These are phyloP conservation scores for Amblyopsis rosae DNA, from an alignment of 2,113 vertebrate species.

Conservation along the genomic window DNA sequence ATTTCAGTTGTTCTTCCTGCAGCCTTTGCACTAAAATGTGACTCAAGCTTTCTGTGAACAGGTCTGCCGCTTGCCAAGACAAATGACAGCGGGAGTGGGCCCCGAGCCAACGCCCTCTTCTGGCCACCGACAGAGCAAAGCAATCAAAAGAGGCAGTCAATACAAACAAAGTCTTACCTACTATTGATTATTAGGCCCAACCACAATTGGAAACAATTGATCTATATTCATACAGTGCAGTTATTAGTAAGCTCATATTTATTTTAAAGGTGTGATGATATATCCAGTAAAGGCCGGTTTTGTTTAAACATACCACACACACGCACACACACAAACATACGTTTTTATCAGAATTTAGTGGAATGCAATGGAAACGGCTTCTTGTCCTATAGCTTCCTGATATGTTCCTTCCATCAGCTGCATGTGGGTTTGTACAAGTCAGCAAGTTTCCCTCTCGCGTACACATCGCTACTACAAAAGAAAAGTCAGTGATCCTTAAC, in stretches of 20 bases:
- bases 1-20: conserved; percentile 72
- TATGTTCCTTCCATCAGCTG: conserved; percentile 80
- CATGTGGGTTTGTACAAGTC: conserved; percentile 69
- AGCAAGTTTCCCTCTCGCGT: conserved; percentile 71
- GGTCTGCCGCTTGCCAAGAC: conserved; percentile 69
- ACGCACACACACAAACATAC: conserved; percentile 3
- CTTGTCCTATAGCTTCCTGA: conserved; percentile 69
- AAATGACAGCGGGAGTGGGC: conserved; percentile 74
- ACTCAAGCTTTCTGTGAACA: conserved; percentile 76
- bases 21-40: conserved; percentile 76
- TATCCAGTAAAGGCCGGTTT: conserved; percentile 18
- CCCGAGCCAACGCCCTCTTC: conserved; percentile 61
- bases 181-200: conserved; percentile 63
- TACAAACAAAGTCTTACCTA: conserved; percentile 71
- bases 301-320: not conserved
- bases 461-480: conserved; percentile 58
- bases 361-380: conserved; percentile 59
- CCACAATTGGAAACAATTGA: conserved; percentile 61
- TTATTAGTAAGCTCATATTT: conserved; percentile 54
- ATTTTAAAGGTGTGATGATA: conserved; percentile 17
- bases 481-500: conserved; percentile 40
- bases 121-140: conserved; percentile 69
- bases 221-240: conserved; percentile 52
- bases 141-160: conserved; percentile 68
- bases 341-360: conserved; percentile 53